Percentiles rank a stretch among this genome's conserved stretches.
Conservation (phyloP, 2,113 vertebrate genomes). For the Kryptolebias marmoratus region DNA sequence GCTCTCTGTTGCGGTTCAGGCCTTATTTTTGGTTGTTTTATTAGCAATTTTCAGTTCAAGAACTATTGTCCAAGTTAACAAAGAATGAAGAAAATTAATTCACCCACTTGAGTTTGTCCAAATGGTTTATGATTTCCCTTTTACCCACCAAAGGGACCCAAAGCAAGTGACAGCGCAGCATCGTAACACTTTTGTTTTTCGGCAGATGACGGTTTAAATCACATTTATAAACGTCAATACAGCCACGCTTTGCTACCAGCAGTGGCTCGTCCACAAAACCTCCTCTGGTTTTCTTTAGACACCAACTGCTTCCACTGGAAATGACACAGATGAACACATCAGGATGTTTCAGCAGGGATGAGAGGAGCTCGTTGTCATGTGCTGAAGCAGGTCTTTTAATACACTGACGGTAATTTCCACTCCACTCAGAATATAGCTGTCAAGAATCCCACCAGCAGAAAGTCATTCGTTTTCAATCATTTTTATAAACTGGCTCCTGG, state of each 20-base stretch:
- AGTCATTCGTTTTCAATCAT: slow-evolving; percentile 27
- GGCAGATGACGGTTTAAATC: slow-evolving; percentile 1
- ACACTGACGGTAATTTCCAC: slow-evolving; percentile 40
- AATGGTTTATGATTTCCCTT: slow-evolving; percentile 13
- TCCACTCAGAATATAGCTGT: slow-evolving; percentile 58
- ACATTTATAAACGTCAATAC: slow-evolving; percentile 13
- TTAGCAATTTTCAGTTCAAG: slow-evolving; percentile 48
- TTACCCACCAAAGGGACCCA: slow-evolving; percentile 14
- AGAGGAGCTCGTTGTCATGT: slow-evolving; percentile 62
- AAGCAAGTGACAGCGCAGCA: slow-evolving; percentile 11
- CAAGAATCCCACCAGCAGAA: slow-evolving; percentile 42
- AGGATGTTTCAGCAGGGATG: slow-evolving; percentile 57
- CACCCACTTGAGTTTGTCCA: neutral
- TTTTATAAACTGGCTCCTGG: slow-evolving; percentile 25
- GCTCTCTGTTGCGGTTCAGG: neutral
- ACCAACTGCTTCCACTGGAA: slow-evolving; percentile 20
- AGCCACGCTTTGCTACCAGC: neutral
- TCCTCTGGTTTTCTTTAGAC: slow-evolving; percentile 10
- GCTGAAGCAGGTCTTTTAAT: slow-evolving; percentile 51
- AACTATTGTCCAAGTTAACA: slow-evolving; percentile 25
- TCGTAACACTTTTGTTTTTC: slow-evolving; percentile 4
- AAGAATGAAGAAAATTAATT: slow-evolving; percentile 10
- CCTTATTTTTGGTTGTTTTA: slow-evolving; percentile 11
- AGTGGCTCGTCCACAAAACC: slow-evolving; percentile 9
- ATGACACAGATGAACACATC: slow-evolving; percentile 49